These are phyloP conservation scores for Myrmophylax atrothorax DNA, from an alignment of 2,113 vertebrate species.

Conservation along the genomic window DNA sequence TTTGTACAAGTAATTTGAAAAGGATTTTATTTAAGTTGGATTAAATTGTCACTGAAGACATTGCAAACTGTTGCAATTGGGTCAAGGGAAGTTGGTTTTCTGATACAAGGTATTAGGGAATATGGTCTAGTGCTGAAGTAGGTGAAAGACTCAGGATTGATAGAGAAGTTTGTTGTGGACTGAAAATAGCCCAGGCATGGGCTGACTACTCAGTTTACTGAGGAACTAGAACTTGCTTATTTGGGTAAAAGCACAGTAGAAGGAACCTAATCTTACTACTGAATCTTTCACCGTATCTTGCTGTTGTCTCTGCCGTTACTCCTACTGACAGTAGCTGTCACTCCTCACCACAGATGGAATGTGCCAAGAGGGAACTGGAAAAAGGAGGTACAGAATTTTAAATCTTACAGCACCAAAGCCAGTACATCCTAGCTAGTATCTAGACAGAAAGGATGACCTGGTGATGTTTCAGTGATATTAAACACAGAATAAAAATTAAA, in stretches of 20 bases:
- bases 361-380: neutral
- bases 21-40: neutral
- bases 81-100: neutral
- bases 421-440: neutral
- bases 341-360: neutral
- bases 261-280: neutral
- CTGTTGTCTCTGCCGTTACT: neutral
- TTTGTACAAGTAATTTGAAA: neutral
- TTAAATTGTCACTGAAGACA: neutral
- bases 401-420: neutral
- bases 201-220: neutral
- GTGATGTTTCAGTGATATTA: neutral
- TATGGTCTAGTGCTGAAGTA: neutral
- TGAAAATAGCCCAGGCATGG: neutral
- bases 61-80: neutral
- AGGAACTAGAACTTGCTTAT: conserved; percentile 19
- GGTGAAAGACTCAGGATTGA: neutral
- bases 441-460: neutral
- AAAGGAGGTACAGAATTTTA: neutral
- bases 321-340: neutral
- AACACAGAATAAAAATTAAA: neutral
- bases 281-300: neutral
- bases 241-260: conserved; percentile 12
- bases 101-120: neutral
- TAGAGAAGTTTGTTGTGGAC: neutral